phyloP scores from a whole-genome alignment of 2,888 invertebrate genomes.

The Athetis lepigone region DNA sequence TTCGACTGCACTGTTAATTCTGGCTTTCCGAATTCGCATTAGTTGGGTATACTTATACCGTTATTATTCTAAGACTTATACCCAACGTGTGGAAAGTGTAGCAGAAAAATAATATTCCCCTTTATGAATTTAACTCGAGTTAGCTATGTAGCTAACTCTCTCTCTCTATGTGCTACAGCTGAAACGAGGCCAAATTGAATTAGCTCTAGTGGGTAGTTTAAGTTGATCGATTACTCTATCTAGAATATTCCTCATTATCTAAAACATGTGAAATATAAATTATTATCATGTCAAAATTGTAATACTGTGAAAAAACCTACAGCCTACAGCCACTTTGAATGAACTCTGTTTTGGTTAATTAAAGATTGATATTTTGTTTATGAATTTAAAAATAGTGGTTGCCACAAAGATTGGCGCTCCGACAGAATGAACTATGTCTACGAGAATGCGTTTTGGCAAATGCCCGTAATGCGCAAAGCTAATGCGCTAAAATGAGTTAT shows the following conservation, averaged over 20 bases:
- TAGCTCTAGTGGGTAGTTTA: no score
- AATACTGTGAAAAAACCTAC: constrained; percentile 7
- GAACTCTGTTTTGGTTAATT: constrained; percentile 18
- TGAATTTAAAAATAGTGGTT: constrained; percentile 22
- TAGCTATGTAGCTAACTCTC: no score
- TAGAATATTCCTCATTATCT: constrained; percentile 45
- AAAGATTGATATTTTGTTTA: constrained; percentile 19
- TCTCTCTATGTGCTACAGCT: no score
- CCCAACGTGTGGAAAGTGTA: no score
- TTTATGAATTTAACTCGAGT: no score
- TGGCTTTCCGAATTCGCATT: no score
- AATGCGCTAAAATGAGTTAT: constrained; percentile 39
- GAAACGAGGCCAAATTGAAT: no score
- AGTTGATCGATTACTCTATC: no score
- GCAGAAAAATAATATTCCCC: no score
- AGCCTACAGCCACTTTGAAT: constrained; percentile 15
- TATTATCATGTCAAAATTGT: constrained; percentile 13
- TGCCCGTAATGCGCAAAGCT: constrained; percentile 34
- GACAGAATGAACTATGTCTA: constrained; percentile 28
- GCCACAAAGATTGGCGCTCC: constrained; percentile 42
- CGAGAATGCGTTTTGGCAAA: constrained; percentile 49
- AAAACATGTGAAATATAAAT: constrained; percentile 25
- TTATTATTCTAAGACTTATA: no score
- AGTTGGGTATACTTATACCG: no score
- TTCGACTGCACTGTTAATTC: no score